Evolutionary conservation across 2,888 invertebrate genomes (phyloP).

Genomic region (Eupithecia tripunctaria): DNA sequence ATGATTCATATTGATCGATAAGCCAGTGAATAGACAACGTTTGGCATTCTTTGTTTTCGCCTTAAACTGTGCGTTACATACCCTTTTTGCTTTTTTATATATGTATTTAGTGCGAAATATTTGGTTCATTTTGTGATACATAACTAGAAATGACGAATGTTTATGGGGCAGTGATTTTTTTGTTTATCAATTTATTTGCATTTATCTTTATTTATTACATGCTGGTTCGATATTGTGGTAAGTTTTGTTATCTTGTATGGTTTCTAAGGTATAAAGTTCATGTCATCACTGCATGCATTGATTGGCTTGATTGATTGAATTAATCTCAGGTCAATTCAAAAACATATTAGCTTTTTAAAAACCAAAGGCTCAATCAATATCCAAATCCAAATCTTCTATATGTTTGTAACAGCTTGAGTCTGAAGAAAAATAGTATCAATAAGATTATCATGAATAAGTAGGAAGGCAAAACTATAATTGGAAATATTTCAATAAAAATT

Average conservation of each 20-base stretch:
- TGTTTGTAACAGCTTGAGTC: neutral
- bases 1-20: neutral
- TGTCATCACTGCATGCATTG: neutral
- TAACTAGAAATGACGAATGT: constrained; percentile 55
- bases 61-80: constrained; percentile 6
- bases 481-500: neutral
- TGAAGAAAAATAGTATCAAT: neutral
- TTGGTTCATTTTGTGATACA: neutral
- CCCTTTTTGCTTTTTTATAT: constrained; percentile 3
- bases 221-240: constrained; percentile 64
- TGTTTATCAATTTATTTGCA: constrained; percentile 61
- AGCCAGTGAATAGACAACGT: neutral
- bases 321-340: neutral
- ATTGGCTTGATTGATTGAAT: neutral
- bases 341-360: too few relatives aligned
- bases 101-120: constrained; percentile 6
- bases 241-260: constrained; percentile 48
- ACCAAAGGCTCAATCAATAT: neutral
- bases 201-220: constrained; percentile 67
- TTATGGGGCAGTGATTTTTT: constrained; percentile 57
- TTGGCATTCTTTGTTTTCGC: constrained; percentile 12
- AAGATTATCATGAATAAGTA: neutral
- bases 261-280: neutral
- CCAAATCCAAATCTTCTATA: neutral
- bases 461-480: neutral